Evolutionary conservation across 2,113 vertebrate species (phyloP).

Genomic region (Alexandromys fortis): DNA sequence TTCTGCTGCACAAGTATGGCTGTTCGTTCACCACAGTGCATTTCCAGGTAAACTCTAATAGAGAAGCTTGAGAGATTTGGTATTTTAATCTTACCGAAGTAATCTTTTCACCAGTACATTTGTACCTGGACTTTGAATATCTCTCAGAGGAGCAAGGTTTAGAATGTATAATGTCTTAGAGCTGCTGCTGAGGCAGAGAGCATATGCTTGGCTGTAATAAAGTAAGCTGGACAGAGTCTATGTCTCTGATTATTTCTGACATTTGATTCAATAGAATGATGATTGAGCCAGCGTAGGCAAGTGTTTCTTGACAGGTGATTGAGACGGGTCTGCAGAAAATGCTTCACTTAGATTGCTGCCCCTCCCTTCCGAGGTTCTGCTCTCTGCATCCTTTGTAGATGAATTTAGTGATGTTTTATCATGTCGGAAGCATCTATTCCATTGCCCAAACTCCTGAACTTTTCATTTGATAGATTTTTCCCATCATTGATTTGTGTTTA

Average conservation of each 20-base stretch:
- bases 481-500: not conserved
- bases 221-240: not conserved
- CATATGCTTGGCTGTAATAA: conserved; percentile 15
- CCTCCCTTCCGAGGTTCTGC: not conserved
- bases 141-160: not conserved
- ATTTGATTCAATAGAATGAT: not conserved
- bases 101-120: conserved; percentile 41
- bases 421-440: accelerated
- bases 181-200: accelerated
- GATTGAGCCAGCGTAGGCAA: accelerated
- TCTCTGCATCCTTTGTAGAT: not conserved
- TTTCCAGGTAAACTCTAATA: not conserved
- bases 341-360: accelerated
- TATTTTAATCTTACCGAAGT: conserved; percentile 63
- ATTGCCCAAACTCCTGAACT: not conserved
- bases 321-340: not conserved
- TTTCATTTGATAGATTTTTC: not conserved
- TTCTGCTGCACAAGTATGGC: not conserved
- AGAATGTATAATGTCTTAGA: conserved; percentile 9
- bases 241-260: not conserved
- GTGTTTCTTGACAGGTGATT: not conserved
- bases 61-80: not conserved
- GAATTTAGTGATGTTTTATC: not conserved
- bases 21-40: not conserved
- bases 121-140: not conserved